Evolutionary conservation across 2,797 vertebrate genomes (phyloP).

Genomic region (Notamacropus eugenii): DNA sequence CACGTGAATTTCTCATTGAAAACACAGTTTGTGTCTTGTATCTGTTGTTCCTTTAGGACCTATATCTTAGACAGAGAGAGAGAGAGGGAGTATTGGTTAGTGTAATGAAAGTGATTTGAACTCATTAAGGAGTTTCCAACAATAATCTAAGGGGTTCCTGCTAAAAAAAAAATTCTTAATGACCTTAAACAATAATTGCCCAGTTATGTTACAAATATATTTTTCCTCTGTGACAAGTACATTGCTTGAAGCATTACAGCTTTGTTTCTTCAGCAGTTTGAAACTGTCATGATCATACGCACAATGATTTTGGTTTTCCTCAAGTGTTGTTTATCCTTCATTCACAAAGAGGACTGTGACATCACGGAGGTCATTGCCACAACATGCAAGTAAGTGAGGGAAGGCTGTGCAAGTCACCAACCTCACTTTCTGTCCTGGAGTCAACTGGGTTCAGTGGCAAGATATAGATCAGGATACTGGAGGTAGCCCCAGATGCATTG

Average conservation of each 20-base stretch:
- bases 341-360: too few species aligned
- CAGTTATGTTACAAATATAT: not conserved
- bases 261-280: not conserved
- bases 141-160: not conserved
- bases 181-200: not conserved
- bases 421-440: too few species aligned
- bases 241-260: not conserved
- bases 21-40: conserved; percentile 52
- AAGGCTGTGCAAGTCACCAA: too few species aligned
- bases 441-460: too few species aligned
- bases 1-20: conserved; percentile 36
- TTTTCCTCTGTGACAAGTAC: not conserved
- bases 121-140: not conserved
- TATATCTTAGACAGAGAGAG: not conserved
- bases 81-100: not conserved
- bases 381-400: too few species aligned
- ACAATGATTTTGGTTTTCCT: not conserved
- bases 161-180: not conserved
- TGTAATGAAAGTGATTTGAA: not conserved
- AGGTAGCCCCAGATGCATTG: too few species aligned
- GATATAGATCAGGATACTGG: too few species aligned
- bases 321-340: not conserved
- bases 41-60: conserved; percentile 38
- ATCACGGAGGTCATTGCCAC: too few species aligned
- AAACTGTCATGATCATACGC: not conserved